Evolutionary conservation across 2,797 vertebrate species (phyloP), one percentile per base, ranked within the genome.

Genomic region (Echeneis naucrates): DNA sequence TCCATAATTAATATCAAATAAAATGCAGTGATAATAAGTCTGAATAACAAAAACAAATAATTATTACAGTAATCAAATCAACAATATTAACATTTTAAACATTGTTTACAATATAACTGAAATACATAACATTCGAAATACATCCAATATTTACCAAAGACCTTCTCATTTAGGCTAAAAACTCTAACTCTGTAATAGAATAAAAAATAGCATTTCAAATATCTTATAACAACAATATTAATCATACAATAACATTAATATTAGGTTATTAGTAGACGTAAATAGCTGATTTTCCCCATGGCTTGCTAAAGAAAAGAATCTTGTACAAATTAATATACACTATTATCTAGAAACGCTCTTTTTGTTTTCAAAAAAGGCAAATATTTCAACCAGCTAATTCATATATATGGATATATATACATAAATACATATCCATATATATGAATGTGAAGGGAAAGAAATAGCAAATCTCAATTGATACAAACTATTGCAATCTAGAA

Each of bases 191-290:
- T 96, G 96, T 96, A 96, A 97, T 96, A 97, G 96, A 97, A 98
- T 96, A 98, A 97, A 94, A 97, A 99, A 98, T 97, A 98, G 95
- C 93, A 97, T 95, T 97, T 96, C 95, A 95, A 96, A 98, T 97
- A 93, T 94, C 89, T 94, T 89, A 92, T 90, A 89, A 90, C 82
- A 89, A 86, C 86, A 92, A 91, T 92, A 91, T 91, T 92, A 93
- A 87, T 90, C 66, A 54, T 91, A 92, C 87, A 92, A 90, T 91
- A 92, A 90, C 87, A 89, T 92, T 92, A 94, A 93, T 93, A 92
- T 92, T 94, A 94, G 92, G 88, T 92, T 94, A 95, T 94, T 95
- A 94, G 91, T 94, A 87, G 85, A 91, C 71, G 89, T 90, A 92
- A 90, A 90, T 91, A 94, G 92, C 91, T 89, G 87, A 87, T 91